These are phyloP conservation scores for Salticus scenicus DNA, from an alignment of 2,888 invertebrate genomes.

Conservation along the genomic window DNA sequence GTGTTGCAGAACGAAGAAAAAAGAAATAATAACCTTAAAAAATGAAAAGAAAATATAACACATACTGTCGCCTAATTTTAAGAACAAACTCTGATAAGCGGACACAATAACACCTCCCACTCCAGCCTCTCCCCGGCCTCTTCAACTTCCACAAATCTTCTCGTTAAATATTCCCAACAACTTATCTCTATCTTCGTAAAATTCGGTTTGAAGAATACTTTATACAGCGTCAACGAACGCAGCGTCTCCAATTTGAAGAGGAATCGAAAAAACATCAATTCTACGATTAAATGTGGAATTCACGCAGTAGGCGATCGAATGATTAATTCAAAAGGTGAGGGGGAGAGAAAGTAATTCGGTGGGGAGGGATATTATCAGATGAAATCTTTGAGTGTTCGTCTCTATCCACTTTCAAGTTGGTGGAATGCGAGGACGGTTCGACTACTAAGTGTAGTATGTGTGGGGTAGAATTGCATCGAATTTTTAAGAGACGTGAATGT, in stretches of 20 bases:
- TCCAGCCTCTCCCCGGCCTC: background rate
- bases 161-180: slow-evolving; percentile 8
- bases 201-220: background rate
- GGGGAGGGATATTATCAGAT: slow-evolving; percentile 19
- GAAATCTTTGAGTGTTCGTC: slow-evolving; percentile 41
- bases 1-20: too few species aligned
- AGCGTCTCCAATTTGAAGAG: background rate
- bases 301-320: slow-evolving; percentile 1
- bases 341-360: background rate
- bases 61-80: background rate
- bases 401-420: slow-evolving; percentile 45
- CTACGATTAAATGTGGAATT: slow-evolving; percentile 3
- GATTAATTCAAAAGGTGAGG: slow-evolving; percentile 8
- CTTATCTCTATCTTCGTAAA: slow-evolving; percentile 4
- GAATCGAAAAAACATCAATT: background rate
- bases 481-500: background rate
- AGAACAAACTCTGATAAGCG: background rate
- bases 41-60: background rate
- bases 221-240: background rate
- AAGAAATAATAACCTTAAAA: too few species aligned
- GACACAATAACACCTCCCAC: background rate
- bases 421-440: slow-evolving; percentile 14
- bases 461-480: background rate
- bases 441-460: background rate
- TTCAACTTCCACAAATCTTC: background rate